Conservation (phyloP, 2,797 vertebrate species). For the Xenops minutus region DNA sequence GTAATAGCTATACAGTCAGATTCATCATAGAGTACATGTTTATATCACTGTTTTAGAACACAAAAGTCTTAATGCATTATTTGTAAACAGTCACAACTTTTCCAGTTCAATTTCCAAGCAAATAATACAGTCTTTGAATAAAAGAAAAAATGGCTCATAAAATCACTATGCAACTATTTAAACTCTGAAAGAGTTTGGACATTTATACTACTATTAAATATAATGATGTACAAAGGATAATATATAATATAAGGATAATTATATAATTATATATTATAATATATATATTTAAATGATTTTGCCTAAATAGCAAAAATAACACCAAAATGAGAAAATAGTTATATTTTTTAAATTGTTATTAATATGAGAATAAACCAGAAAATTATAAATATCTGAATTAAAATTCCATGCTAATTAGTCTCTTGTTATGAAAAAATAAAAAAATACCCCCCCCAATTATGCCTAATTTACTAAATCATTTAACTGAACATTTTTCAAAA, state of each 20-base stretch:
- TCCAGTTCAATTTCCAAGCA: neutral
- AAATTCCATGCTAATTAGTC: neutral
- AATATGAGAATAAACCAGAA: neutral
- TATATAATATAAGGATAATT: too few species aligned
- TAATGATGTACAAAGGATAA: neutral
- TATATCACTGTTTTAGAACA: neutral
- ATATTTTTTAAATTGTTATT: neutral
- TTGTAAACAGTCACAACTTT: neutral
- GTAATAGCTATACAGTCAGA: neutral
- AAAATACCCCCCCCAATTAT: rapidly evolving
- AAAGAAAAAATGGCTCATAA: neutral
- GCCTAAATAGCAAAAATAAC: neutral
- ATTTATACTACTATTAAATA: neutral
- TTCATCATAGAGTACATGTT: neutral
- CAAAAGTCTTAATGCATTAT: neutral
- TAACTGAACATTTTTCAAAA: neutral
- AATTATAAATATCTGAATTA: neutral
- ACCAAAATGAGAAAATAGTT: neutral
- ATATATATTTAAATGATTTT: neutral
- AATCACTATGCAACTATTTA: neutral
- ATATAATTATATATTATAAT: too few species aligned
- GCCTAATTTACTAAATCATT: neutral
- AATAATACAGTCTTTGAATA: neutral
- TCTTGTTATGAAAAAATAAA: neutral
- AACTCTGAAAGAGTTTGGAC: neutral